Conservation (phyloP, 2,797 vertebrate genomes). For the Sebastiscus albofasciatus region DNA sequence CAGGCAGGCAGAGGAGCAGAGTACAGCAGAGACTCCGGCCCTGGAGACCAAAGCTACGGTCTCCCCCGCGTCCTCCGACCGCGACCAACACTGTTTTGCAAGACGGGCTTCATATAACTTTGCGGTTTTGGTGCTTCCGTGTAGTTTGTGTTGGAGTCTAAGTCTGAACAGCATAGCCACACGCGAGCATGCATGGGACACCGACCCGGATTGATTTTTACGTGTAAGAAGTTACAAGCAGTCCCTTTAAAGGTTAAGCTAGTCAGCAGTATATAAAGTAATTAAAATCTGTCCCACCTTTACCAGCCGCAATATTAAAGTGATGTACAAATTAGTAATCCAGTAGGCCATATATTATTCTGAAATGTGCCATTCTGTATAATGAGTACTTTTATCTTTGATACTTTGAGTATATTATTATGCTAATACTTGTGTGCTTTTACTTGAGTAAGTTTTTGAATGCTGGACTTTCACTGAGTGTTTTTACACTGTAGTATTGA, state of each 20-base stretch:
- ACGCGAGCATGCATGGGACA: too few species aligned
- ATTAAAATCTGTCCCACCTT: not conserved
- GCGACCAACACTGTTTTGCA: too few species aligned
- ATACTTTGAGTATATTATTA: not conserved
- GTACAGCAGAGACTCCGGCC: too few species aligned
- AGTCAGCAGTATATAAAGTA: not conserved
- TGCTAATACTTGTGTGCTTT: not conserved
- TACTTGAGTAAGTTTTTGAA: not conserved
- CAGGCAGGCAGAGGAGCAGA: too few species aligned
- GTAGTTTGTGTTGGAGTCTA: too few species aligned
- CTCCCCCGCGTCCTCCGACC: too few species aligned
- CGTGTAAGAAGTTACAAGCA: too few species aligned
- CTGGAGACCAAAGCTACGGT: too few species aligned
- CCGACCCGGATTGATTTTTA: too few species aligned
- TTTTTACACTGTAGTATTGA: not conserved
- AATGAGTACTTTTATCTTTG: not conserved
- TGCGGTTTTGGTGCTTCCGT: too few species aligned
- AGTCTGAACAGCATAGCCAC: too few species aligned
- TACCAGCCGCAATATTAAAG: not conserved
- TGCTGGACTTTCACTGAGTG: not conserved
- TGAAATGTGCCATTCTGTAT: not conserved
- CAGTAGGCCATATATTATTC: not conserved
- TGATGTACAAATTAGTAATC: not conserved
- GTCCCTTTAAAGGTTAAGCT: not conserved
- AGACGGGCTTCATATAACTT: too few species aligned